A percentile compares a stretch with the other conserved stretches of the same genome.
These are phyloP conservation scores for Drosophila mettleri DNA, from an alignment of 2,888 invertebrate species.

Conservation along the genomic window DNA sequence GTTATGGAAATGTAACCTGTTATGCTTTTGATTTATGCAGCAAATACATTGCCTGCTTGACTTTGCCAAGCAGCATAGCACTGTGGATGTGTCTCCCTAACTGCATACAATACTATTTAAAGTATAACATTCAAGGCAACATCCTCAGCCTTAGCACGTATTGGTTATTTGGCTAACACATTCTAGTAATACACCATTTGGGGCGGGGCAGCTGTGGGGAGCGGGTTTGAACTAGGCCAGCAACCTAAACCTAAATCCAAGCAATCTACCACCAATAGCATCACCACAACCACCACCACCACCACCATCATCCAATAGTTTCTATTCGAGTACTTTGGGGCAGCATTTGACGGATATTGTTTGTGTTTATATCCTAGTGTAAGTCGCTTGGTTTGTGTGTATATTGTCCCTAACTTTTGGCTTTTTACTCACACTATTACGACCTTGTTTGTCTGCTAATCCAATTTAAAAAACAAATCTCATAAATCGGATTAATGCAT, in stretches of 20 bases:
- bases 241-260: slow-evolving; percentile 29
- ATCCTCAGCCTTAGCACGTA: slow-evolving; percentile 49
- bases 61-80: slow-evolving; percentile 83
- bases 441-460: slow-evolving; percentile 40
- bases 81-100: slow-evolving; percentile 60
- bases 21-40: slow-evolving; percentile 78
- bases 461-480: slow-evolving; percentile 28
- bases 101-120: slow-evolving; percentile 36
- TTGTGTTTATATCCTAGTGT: slow-evolving; percentile 69
- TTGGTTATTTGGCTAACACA: slow-evolving; percentile 70
- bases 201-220: slow-evolving; percentile 29
- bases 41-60: slow-evolving; percentile 84
- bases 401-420: slow-evolving; percentile 40
- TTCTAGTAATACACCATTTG: slow-evolving; percentile 53
- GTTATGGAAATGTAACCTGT: slow-evolving; percentile 60
- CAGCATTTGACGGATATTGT: slow-evolving; percentile 64
- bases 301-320: slow-evolving; percentile 54
- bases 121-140: slow-evolving; percentile 32
- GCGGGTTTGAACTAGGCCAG: slow-evolving; percentile 20
- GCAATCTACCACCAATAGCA: slow-evolving; percentile 46
- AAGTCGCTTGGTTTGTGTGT: slow-evolving; percentile 67
- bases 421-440: slow-evolving; percentile 27
- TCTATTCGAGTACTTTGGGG: slow-evolving; percentile 48
- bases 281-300: slow-evolving; percentile 36
- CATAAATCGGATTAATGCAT: slow-evolving; percentile 10